Conservation (phyloP, 2,113 vertebrate genomes). For the Pollachius pollachius region DNA sequence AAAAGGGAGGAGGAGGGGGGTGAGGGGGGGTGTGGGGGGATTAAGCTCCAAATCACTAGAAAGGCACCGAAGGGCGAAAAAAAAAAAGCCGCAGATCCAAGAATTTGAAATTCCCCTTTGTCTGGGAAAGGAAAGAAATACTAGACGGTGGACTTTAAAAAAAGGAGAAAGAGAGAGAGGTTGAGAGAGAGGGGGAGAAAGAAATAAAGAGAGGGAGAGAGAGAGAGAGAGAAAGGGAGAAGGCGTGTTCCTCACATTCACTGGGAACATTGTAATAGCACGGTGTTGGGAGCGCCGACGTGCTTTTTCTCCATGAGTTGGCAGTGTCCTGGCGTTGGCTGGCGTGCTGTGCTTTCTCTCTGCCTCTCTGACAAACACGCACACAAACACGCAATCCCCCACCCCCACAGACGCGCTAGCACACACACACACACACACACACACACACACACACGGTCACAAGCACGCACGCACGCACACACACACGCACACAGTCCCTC, state of each 20-base stretch:
- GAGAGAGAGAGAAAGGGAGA: slow-evolving; percentile 32
- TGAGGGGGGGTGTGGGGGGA: slow-evolving; percentile 44
- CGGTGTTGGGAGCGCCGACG: slow-evolving; percentile 61
- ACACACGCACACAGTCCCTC: slow-evolving; percentile 58
- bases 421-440: slow-evolving; percentile 11
- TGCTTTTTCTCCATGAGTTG: slow-evolving; percentile 72
- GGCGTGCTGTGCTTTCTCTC: slow-evolving; percentile 65
- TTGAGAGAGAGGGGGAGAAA: slow-evolving; percentile 31
- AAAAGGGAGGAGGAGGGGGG: slow-evolving; percentile 21
- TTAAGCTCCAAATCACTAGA: slow-evolving; percentile 73
- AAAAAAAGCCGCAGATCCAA: slow-evolving; percentile 52
- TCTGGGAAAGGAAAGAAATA: slow-evolving; percentile 61
- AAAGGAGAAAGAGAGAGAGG: slow-evolving; percentile 21
- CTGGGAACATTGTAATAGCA: slow-evolving; percentile 56
- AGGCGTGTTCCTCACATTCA: slow-evolving; percentile 63
- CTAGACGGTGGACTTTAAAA: slow-evolving; percentile 49
- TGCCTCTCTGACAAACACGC: slow-evolving; percentile 15
- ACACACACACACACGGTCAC: slow-evolving; percentile 30
- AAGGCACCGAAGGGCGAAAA: slow-evolving; percentile 55
- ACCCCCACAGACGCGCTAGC: slow-evolving; percentile 21
- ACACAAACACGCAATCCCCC: slow-evolving; percentile 29
- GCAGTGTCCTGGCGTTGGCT: slow-evolving; percentile 71
- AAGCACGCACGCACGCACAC: slow-evolving; percentile 29
- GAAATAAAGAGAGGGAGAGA: neutral
- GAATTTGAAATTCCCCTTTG: slow-evolving; percentile 70